Evolutionary conservation across 2,113 vertebrate genomes (phyloP).

Genomic region (Myrmecophaga tridactyla): DNA sequence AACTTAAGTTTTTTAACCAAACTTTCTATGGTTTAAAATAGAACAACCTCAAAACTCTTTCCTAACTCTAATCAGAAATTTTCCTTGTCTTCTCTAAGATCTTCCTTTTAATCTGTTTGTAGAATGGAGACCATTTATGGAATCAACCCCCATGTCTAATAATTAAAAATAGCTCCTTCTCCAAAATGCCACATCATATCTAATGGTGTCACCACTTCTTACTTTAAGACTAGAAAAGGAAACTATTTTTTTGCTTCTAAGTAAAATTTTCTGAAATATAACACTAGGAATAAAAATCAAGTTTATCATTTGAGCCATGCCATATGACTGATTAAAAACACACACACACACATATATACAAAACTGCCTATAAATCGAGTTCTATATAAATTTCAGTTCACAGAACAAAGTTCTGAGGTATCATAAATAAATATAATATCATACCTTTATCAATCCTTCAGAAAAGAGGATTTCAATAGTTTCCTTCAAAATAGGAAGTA

Average conservation of each 20-base stretch:
- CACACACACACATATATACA: background rate
- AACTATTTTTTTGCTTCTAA: background rate
- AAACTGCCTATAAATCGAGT: background rate
- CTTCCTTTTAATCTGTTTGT: background rate
- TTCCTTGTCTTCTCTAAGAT: background rate
- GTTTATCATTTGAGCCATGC: background rate
- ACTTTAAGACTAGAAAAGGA: background rate
- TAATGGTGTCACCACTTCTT: background rate
- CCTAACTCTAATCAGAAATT: background rate
- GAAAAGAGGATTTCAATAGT: constrained; percentile 99
- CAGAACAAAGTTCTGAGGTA: background rate
- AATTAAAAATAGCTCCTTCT: background rate
- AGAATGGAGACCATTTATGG: background rate
- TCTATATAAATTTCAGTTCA: background rate
- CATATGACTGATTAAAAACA: background rate
- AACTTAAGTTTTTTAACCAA: background rate
- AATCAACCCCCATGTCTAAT: background rate
- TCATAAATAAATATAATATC: background rate
- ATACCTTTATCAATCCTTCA: constrained; percentile 97
- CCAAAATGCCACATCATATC: background rate
- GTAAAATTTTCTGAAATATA: background rate
- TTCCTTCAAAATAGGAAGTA: constrained; percentile 98
- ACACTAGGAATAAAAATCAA: background rate
- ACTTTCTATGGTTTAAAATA: background rate
- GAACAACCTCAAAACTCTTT: background rate